Conservation (phyloP, 2,797 vertebrate species). For the Clarias fuscus region DNA sequence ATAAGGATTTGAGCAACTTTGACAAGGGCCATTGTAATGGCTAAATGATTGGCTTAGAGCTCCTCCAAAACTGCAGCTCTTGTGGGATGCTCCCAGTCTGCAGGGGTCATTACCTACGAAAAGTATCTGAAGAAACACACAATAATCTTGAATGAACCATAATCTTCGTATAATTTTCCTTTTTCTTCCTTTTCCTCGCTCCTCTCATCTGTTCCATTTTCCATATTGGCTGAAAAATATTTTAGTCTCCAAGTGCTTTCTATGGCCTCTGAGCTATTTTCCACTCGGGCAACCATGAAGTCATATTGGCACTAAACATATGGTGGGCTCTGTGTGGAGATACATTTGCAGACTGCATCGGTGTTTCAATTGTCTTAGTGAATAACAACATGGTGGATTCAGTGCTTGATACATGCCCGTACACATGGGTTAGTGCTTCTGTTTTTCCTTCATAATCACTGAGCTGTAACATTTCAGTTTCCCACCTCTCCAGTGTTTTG, state of each 20-base stretch:
- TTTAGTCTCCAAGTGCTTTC: constrained; percentile 68
- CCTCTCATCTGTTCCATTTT: constrained; percentile 25
- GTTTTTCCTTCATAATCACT: constrained; percentile 65
- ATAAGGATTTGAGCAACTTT: too few relatives aligned
- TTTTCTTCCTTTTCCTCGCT: constrained; percentile 56
- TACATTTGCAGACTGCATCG: constrained; percentile 72
- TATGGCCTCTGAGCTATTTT: constrained; percentile 78
- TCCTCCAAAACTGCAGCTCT: too few relatives aligned
- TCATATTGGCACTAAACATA: constrained; percentile 84
- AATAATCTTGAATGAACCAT: background rate
- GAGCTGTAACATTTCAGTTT: constrained; percentile 59
- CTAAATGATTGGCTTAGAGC: too few relatives aligned
- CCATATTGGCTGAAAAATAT: constrained; percentile 71
- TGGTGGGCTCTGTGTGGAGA: constrained; percentile 78
- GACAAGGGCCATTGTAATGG: too few relatives aligned
- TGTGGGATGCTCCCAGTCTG: too few relatives aligned
- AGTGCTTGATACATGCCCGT: constrained; percentile 64
- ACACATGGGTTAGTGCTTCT: constrained; percentile 70
- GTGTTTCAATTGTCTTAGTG: constrained; percentile 81
- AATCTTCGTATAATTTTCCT: constrained; percentile 1
- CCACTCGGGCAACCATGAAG: constrained; percentile 81
- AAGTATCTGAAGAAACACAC: too few relatives aligned
- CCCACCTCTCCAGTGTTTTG: constrained; percentile 41
- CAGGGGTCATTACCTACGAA: too few relatives aligned
- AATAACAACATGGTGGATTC: constrained; percentile 79